Evolutionary conservation across 2,888 invertebrate genomes (phyloP).

Genomic region (Ellobium chinense): DNA sequence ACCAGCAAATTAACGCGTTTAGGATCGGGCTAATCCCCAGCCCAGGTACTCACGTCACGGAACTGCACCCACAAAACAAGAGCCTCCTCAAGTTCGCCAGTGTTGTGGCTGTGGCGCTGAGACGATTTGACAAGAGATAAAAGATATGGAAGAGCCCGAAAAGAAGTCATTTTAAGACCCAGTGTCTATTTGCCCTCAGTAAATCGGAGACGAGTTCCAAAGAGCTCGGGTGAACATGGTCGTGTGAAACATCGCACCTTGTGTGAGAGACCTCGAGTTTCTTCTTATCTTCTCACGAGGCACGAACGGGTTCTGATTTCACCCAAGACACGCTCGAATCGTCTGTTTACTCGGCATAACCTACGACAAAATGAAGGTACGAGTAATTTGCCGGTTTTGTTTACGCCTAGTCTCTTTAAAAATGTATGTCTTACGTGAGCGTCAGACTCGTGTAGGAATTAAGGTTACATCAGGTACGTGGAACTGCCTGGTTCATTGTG

Average conservation of each 20-base stretch:
- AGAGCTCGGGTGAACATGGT: background rate
- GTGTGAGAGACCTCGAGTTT: background rate
- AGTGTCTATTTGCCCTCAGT: background rate
- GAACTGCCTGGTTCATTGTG: too few species aligned
- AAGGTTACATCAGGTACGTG: too few species aligned
- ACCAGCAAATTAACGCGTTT: conserved; percentile 50
- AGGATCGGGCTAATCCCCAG: conserved; percentile 45
- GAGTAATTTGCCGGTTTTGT: background rate
- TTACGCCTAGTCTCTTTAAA: background rate
- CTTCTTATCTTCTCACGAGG: background rate
- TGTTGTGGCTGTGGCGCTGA: conserved; percentile 3
- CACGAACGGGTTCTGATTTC: background rate
- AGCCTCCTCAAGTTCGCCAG: background rate
- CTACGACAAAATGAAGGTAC: background rate
- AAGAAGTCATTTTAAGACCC: conserved; percentile 1
- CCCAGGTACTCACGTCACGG: conserved; percentile 14
- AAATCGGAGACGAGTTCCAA: background rate
- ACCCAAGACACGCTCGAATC: background rate
- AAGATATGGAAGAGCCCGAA: background rate
- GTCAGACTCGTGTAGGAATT: too few species aligned
- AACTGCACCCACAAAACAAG: background rate
- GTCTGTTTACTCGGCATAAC: background rate
- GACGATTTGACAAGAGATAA: background rate
- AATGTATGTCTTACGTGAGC: too few species aligned
- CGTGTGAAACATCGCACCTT: conserved; percentile 31